phyloP scores from a whole-genome alignment of 2,888 invertebrate species.

The Xylophagus ater region DNA sequence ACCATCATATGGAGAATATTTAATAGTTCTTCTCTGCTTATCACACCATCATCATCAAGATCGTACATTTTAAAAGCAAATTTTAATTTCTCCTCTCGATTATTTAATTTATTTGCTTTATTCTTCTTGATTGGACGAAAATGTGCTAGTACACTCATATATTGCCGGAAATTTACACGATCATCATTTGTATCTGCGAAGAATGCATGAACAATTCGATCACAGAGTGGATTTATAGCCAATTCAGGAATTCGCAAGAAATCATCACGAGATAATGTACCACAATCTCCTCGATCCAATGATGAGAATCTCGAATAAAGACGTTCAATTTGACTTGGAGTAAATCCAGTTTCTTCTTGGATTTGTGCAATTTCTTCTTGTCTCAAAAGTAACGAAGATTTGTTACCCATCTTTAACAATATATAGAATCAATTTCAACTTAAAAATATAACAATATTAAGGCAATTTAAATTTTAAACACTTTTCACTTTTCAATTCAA shows the following conservation, averaged over 20 bases:
- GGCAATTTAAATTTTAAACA: too few species aligned
- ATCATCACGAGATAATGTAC: constrained; percentile 90
- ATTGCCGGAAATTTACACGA: constrained; percentile 92
- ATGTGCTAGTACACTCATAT: constrained; percentile 89
- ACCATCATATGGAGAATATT: constrained; percentile 99
- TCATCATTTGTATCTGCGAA: constrained; percentile 85
- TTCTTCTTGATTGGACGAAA: constrained; percentile 90
- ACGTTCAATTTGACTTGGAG: constrained; percentile 95
- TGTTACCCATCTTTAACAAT: constrained; percentile 77
- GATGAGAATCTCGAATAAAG: constrained; percentile 95
- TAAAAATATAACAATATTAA: too few species aligned
- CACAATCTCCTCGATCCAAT: constrained; percentile 91
- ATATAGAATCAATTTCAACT: too few species aligned
- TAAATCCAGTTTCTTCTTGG: constrained; percentile 95
- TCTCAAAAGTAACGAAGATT: constrained; percentile 81
- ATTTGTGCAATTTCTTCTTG: constrained; percentile 97
- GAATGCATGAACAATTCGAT: constrained; percentile 95
- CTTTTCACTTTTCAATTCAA: too few species aligned
- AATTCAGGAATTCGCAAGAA: constrained; percentile 95
- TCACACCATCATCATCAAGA: constrained; percentile 92
- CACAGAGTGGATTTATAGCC: constrained; percentile 96
- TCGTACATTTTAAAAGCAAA: constrained; percentile 99
- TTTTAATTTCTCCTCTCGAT: constrained; percentile 85
- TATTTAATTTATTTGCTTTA: constrained; percentile 82
- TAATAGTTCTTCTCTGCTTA: constrained; percentile 89